phyloP scores from a whole-genome alignment of 2,888 invertebrate genomes.

The Amblyjoppa fuscipennis region DNA sequence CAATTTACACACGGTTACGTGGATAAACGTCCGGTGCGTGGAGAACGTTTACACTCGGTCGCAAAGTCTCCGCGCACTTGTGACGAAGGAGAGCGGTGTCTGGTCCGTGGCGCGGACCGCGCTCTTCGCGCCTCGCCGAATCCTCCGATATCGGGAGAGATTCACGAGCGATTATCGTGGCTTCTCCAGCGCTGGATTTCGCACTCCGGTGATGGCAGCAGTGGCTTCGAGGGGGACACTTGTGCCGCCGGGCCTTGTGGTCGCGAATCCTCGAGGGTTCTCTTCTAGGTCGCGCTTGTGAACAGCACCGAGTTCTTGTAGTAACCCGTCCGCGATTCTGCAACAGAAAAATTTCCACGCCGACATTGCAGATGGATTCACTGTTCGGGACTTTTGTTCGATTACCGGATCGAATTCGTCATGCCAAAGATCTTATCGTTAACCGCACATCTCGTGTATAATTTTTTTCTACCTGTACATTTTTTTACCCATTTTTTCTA shows the following conservation, averaged over 20 bases:
- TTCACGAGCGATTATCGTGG: conserved; percentile 39
- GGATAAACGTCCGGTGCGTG: conserved; percentile 29
- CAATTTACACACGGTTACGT: conserved; percentile 56
- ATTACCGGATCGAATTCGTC: neutral
- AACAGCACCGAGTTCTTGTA: conserved; percentile 96
- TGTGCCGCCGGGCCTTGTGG: conserved; percentile 53
- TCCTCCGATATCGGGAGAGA: conserved; percentile 27
- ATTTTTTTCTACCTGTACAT: no score
- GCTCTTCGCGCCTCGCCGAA: conserved; percentile 6
- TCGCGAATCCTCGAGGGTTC: conserved; percentile 74
- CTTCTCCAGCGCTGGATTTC: conserved; percentile 37
- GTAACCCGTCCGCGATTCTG: conserved; percentile 88
- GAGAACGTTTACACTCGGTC: conserved; percentile 23
- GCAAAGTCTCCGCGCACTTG: conserved; percentile 39
- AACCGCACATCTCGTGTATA: neutral
- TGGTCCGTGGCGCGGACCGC: neutral
- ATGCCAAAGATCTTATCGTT: neutral
- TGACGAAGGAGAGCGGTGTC: conserved; percentile 1
- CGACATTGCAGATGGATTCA: conserved; percentile 31
- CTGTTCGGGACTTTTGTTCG: neutral
- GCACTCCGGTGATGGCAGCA: conserved; percentile 52
- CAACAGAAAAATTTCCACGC: conserved; percentile 74
- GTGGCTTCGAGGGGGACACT: conserved; percentile 71
- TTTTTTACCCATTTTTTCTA: no score
- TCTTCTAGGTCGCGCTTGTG: conserved; percentile 92